Percentiles rank a stretch among this genome's conserved stretches.
Evolutionary conservation across 2,113 vertebrate species (phyloP).

Genomic region (Noctilio leporinus): DNA sequence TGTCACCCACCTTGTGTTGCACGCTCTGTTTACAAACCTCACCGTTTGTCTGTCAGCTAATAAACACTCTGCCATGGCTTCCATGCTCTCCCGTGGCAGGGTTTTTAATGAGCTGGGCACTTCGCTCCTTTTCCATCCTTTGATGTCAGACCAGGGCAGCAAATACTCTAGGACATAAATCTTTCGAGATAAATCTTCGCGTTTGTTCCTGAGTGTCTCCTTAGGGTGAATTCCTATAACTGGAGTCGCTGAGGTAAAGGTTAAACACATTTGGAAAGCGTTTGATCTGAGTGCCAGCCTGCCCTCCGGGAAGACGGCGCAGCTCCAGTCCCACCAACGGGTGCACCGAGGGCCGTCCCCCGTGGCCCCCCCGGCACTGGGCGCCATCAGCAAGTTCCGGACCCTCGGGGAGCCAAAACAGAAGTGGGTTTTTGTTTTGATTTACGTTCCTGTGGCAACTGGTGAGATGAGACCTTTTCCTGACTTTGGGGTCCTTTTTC

Average conservation of each 20-base stretch:
- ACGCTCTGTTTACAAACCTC: neutral
- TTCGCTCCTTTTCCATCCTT: neutral
- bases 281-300: neutral
- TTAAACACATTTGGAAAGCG: neutral
- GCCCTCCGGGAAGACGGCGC: neutral
- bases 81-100: neutral
- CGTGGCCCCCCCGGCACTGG: accelerated
- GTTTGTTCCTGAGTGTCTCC: neutral
- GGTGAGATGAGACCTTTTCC: neutral
- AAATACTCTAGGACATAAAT: neutral
- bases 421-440: neutral
- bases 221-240: constrained; percentile 6
- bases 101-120: neutral
- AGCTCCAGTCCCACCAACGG: neutral
- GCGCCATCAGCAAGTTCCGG: neutral
- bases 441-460: neutral
- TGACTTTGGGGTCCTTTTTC: neutral
- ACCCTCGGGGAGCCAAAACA: neutral
- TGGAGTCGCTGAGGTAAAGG: neutral
- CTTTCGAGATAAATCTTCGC: neutral
- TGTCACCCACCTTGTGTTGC: accelerated
- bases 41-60: neutral
- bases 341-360: neutral
- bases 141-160: neutral
- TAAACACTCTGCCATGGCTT: neutral